Percentiles rank a stretch among this genome's conserved stretches.
These are phyloP conservation scores for Orchesella flavescens DNA, from an alignment of 2,888 invertebrate species.

Conservation along the genomic window DNA sequence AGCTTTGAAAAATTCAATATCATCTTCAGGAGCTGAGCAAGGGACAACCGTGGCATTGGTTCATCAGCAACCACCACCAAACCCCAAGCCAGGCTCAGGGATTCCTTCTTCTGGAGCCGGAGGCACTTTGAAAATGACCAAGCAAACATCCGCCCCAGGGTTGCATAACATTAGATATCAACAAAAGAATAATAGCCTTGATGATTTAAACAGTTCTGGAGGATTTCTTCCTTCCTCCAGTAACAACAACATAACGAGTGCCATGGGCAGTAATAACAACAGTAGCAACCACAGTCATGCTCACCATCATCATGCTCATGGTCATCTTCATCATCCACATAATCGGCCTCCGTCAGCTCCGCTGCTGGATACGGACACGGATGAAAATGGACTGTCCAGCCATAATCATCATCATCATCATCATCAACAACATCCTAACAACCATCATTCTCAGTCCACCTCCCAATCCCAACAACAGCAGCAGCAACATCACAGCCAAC, in stretches of 20 bases:
- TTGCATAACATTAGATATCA: slow-evolving; percentile 59
- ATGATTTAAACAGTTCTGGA: slow-evolving; percentile 68
- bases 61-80: slow-evolving; percentile 69
- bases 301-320: slow-evolving; percentile 35
- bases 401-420: slow-evolving; percentile 33
- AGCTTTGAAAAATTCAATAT: slow-evolving; percentile 58
- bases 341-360: slow-evolving; percentile 86
- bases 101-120: slow-evolving; percentile 45
- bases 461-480: slow-evolving; percentile 36
- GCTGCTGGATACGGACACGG: slow-evolving; percentile 80
- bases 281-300: slow-evolving; percentile 3
- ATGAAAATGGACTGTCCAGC: slow-evolving; percentile 74
- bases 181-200: slow-evolving; percentile 71
- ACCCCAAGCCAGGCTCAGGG: slow-evolving; percentile 64
- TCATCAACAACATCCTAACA: slow-evolving; percentile 29
- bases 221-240: slow-evolving; percentile 39
- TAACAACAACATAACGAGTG: neutral
- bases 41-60: slow-evolving; percentile 70
- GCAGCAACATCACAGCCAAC: slow-evolving; percentile 33
- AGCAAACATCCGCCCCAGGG: slow-evolving; percentile 62
- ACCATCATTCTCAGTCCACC: neutral
- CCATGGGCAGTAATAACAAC: neutral
- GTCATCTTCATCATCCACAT: slow-evolving; percentile 56
- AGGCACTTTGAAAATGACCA: slow-evolving; percentile 68
- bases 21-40: slow-evolving; percentile 59